Conservation (phyloP, 2,797 vertebrate genomes). For the Microctenopoma steveboyesi region DNA sequence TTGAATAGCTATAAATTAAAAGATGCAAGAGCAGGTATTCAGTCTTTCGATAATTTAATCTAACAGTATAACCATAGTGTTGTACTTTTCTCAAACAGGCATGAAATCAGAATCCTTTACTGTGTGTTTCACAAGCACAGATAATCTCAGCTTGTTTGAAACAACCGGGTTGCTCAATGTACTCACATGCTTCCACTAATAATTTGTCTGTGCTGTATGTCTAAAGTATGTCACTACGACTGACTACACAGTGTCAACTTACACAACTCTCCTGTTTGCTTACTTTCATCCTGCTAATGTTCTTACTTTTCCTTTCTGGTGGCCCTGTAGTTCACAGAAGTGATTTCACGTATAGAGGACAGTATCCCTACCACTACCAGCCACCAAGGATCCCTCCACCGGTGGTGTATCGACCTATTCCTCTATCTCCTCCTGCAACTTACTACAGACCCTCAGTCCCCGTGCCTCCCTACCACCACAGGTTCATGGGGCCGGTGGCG, state of each 20-base stretch:
- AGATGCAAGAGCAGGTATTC: not conserved
- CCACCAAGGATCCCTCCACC: slow-evolving; percentile 76
- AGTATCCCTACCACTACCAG: slow-evolving; percentile 81
- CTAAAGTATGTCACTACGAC: slow-evolving; percentile 20
- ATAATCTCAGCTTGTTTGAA: slow-evolving; percentile 57
- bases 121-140: slow-evolving; percentile 59
- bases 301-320: slow-evolving; percentile 79
- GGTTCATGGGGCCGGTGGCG: slow-evolving; percentile 60
- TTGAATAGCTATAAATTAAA: not conserved
- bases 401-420: slow-evolving; percentile 71
- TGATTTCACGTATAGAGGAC: slow-evolving; percentile 83
- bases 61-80: not conserved
- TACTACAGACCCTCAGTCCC: slow-evolving; percentile 71
- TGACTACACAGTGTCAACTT: slow-evolving; percentile 57
- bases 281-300: slow-evolving; percentile 74
- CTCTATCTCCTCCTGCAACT: slow-evolving; percentile 71
- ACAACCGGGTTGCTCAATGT: slow-evolving; percentile 44
- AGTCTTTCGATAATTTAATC: slow-evolving; percentile 8
- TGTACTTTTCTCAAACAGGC: slow-evolving; percentile 36
- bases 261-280: slow-evolving; percentile 52
- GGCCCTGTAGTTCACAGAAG: slow-evolving; percentile 80
- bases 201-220: slow-evolving; percentile 40
- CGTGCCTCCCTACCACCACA: slow-evolving; percentile 63
- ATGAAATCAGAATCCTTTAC: slow-evolving; percentile 42
- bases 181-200: slow-evolving; percentile 70